phyloP scores from a whole-genome alignment of 2,888 invertebrate genomes.

The Synanthedon vespiformis region DNA sequence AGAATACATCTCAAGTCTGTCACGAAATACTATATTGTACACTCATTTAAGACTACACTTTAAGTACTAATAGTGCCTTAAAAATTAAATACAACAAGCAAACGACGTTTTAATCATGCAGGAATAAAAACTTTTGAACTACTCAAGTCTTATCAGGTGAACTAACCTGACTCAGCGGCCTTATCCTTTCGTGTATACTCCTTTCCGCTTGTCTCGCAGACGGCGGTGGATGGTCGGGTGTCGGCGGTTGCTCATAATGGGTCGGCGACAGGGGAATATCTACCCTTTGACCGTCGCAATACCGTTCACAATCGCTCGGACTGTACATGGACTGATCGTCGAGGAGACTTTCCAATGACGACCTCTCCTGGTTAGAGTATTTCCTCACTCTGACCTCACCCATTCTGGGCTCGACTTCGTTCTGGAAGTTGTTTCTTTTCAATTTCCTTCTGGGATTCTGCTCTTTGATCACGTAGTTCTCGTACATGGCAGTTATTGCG shows the following conservation, averaged over 20 bases:
- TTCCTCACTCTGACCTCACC: conserved; percentile 49
- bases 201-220: conserved; percentile 89
- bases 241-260: conserved; percentile 91
- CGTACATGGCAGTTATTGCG: conserved; percentile 79
- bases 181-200: conserved; percentile 89
- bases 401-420: conserved; percentile 71
- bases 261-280: conserved; percentile 85
- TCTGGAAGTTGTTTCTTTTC: conserved; percentile 72
- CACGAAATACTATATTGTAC: too few relatives aligned
- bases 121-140: too few relatives aligned
- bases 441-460: conserved; percentile 80
- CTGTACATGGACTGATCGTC: conserved; percentile 70
- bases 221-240: conserved; percentile 94
- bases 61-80: too few relatives aligned
- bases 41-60: too few relatives aligned
- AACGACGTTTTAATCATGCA: too few relatives aligned
- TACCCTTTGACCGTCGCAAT: conserved; percentile 47
- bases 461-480: conserved; percentile 77
- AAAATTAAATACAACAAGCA: too few relatives aligned
- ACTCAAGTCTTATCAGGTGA: conserved; percentile 16
- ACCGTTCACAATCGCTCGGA: conserved; percentile 59
- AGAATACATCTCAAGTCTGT: too few relatives aligned
- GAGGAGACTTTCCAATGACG: conserved; percentile 72
- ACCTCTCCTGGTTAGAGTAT: conserved; percentile 63
- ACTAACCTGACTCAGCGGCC: conserved; percentile 91